Base-by-base conservation (phyloP, 2,113 vertebrate species). In the Etheostoma spectabile region DNA sequence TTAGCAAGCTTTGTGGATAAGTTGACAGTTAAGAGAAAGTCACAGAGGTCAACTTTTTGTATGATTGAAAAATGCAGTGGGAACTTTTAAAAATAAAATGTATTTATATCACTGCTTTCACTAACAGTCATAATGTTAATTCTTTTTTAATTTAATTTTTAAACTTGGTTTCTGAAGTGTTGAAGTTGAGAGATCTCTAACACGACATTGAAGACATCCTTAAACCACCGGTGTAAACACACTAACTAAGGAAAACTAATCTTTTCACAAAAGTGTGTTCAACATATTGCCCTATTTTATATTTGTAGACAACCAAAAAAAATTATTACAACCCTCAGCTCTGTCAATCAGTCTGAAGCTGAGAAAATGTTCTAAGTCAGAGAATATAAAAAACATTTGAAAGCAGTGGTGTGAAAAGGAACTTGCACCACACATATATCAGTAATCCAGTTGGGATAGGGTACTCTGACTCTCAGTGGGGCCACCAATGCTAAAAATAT, bases 401-500 rank as follows among this genome's bases (percentile, higher is more conserved):
- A 77, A 62, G 35, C 33, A 49, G 19, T 6, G 6, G 4, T 30
- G 22, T 42, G 46, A 33, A 51, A 62, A 38, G 33, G 33, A 51
- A 30, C 22, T 2, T 38, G 5, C 30, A 15, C 70, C 35, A 67
- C 46, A 83, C 55, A 56, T 13, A 19, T 59, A 76, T 74, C 56
- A 59, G 60, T 67, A 66, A 62, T 72, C 4, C 18, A 68, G 48
- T 52, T 73, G 22, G 42, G n/a, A 80, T 1, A 12, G 6, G 4
- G 18, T 46, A n/a, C 27, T 57, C 22, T 66, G 38, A 70, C 16
- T 69, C 74, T 89, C 51, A 27, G 48, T 63, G 21, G 24, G 24
- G 14, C 65, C 55, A 21, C 14, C 45, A 24, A 19, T 35, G 52
- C 66, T 80, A 73, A 80, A 82, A 86, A 80, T 76, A 83, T 46